Conservation (phyloP, 2,113 vertebrate genomes). For the Rhizomys pruinosus region DNA sequence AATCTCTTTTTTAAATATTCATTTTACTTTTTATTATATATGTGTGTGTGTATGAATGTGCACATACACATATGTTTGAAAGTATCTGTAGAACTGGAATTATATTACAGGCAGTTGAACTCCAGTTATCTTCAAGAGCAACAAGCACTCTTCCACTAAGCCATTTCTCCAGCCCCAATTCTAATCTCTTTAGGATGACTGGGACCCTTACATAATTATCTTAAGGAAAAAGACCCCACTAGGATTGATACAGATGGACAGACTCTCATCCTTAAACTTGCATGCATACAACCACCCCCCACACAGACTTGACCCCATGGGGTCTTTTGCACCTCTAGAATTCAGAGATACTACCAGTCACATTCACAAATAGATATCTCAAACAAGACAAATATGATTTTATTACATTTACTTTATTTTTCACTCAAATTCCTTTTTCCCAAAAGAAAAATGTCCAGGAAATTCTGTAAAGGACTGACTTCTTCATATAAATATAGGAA, state of each 20-base stretch:
- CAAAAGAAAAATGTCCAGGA: neutral
- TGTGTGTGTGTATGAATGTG: neutral
- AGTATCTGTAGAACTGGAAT: neutral
- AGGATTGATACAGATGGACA: neutral
- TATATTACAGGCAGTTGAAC: neutral
- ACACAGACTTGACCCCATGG: neutral
- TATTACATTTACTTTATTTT: conserved; percentile 7
- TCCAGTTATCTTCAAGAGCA: neutral
- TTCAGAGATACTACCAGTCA: neutral
- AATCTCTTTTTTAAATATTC: neutral
- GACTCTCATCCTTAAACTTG: neutral
- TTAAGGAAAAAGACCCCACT: neutral
- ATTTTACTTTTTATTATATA: too few species aligned
- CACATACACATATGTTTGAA: too few species aligned
- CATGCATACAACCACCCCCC: neutral
- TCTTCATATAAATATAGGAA: conserved; percentile 47
- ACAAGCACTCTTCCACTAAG: neutral
- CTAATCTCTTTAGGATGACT: neutral
- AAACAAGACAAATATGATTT: neutral
- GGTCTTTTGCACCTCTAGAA: neutral
- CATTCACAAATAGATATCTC: neutral
- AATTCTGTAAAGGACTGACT: neutral
- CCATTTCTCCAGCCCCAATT: neutral
- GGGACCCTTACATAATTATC: neutral
- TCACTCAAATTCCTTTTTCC: conserved; percentile 15